A percentile compares a stretch with the other conserved stretches of the same genome.
Evolutionary conservation across 2,113 vertebrate genomes (phyloP).

Genomic region (Stegastes partitus): DNA sequence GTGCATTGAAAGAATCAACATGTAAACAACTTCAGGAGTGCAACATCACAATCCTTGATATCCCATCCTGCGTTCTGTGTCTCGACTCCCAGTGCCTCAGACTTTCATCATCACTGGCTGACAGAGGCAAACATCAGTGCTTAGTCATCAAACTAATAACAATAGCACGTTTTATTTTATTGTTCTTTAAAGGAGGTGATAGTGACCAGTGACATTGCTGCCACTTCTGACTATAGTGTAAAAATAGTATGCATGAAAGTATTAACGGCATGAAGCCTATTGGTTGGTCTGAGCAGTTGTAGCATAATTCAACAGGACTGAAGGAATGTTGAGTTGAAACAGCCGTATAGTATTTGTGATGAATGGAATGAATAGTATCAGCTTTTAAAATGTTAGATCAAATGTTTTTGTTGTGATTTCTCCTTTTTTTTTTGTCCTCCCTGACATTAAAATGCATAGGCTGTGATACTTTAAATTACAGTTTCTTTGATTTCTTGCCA

Average conservation of each 20-base stretch:
- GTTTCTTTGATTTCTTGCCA: slow-evolving; percentile 38
- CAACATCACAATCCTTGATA: too few relatives aligned
- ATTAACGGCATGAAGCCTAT: slow-evolving; percentile 38
- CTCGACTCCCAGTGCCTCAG: too few relatives aligned
- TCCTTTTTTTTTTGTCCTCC: not conserved
- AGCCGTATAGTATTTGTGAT: slow-evolving; percentile 70
- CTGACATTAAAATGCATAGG: slow-evolving; percentile 43
- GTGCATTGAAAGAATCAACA: too few relatives aligned
- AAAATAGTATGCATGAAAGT: slow-evolving; percentile 57
- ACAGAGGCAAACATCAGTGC: too few relatives aligned
- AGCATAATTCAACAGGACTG: slow-evolving; percentile 70
- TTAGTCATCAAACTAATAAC: too few relatives aligned
- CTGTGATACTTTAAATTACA: slow-evolving; percentile 40
- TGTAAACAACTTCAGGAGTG: too few relatives aligned
- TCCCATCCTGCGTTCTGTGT: too few relatives aligned
- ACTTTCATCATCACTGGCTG: too few relatives aligned
- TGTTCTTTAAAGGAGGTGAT: not conserved
- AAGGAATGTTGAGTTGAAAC: slow-evolving; percentile 56
- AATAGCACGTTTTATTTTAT: too few relatives aligned
- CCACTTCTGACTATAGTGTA: slow-evolving; percentile 45
- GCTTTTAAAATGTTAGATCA: slow-evolving; percentile 65
- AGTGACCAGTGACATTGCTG: slow-evolving; percentile 58
- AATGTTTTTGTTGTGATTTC: slow-evolving; percentile 41
- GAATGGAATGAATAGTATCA: slow-evolving; percentile 55
- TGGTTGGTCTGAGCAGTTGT: slow-evolving; percentile 65